phyloP scores from a whole-genome alignment of 2,797 vertebrate species.

The Argentina silus region DNA sequence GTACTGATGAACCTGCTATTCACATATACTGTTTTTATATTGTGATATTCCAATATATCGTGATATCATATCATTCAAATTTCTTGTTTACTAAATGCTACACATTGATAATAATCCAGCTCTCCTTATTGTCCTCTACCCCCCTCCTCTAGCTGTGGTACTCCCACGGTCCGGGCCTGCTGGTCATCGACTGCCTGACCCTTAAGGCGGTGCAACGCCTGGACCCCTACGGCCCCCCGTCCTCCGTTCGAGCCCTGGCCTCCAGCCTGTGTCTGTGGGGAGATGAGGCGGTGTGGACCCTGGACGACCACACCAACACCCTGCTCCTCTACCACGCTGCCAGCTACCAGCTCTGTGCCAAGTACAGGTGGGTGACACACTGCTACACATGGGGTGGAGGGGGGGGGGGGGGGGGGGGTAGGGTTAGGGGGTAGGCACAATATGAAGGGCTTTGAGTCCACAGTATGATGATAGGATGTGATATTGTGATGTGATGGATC shows the following conservation, averaged over 20 bases:
- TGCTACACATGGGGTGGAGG: neutral
- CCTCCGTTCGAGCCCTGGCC: constrained; percentile 78
- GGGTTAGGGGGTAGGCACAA: too few relatives aligned
- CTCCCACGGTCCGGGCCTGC: constrained; percentile 90
- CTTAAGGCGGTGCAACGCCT: constrained; percentile 83
- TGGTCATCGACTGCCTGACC: constrained; percentile 80
- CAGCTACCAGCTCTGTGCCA: constrained; percentile 87
- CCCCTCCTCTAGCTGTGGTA: constrained; percentile 84
- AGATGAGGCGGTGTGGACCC: constrained; percentile 91
- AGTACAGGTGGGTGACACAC: constrained; percentile 77
- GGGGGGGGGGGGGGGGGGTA: neutral
- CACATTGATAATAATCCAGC: neutral
- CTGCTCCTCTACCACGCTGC: constrained; percentile 87
- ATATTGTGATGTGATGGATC: neutral
- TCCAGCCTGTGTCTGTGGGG: constrained; percentile 82
- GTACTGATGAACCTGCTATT: too few relatives aligned
- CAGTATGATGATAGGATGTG: neutral
- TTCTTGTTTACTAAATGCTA: neutral
- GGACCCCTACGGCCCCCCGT: constrained; percentile 84
- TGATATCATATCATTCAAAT: neutral
- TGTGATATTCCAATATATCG: neutral
- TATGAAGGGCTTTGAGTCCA: too few relatives aligned
- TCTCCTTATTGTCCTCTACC: neutral
- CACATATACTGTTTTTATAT: too few relatives aligned
- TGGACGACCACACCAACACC: constrained; percentile 85